Evolutionary conservation across 1,140 invertebrate species (phyloP), one percentile per base, ranked within the genome.

Genomic region (Aethina tumida): DNA sequence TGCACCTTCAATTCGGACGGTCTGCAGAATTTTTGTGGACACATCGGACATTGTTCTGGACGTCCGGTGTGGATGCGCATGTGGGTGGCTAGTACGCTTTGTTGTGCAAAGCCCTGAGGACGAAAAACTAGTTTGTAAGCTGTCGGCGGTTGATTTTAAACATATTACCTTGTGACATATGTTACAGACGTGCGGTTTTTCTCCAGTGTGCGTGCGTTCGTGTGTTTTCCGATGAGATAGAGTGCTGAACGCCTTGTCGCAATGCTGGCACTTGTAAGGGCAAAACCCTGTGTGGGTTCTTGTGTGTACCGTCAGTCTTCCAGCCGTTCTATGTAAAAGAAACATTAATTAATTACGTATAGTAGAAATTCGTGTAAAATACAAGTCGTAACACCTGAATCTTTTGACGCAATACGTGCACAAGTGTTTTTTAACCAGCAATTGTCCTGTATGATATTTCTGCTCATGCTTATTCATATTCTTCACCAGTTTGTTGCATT

Each of bases 171-270:
- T 73, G 7, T 66, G 59, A 55, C 81, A 84, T 29, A 70, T 67
- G 30, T 64, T 62, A 53, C 80, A 84, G 47, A 69, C 68, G 56
- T 80, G 83, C 0, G 81, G 81, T 43, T 78, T 69, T 49, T 81
- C 76, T 4, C 81, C 81, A 22, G 77, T 81, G 61, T 84, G 80
- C 51, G 78, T 65, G 49, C 80, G 64, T 43, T 81, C 77, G 60
- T 85, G 82, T 12, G 81, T 80, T 35, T 79, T 71, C 19, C 22
- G 8, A 26, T 12, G 4, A 15, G 9, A 5, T 13, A 13, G 22
- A 9, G 22, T 10, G 12, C 25, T 9, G 16, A 38, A 38, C 4
- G 9, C 13, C 15, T 17, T 28, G 4, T 19, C 25, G 16, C 35
- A 38, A n/a, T 38, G 35, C 5, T 41, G 29, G 16, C 54, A 56